Evolutionary conservation across 2,113 vertebrate species (phyloP).

Genomic region (Burhinus bistriatus): DNA sequence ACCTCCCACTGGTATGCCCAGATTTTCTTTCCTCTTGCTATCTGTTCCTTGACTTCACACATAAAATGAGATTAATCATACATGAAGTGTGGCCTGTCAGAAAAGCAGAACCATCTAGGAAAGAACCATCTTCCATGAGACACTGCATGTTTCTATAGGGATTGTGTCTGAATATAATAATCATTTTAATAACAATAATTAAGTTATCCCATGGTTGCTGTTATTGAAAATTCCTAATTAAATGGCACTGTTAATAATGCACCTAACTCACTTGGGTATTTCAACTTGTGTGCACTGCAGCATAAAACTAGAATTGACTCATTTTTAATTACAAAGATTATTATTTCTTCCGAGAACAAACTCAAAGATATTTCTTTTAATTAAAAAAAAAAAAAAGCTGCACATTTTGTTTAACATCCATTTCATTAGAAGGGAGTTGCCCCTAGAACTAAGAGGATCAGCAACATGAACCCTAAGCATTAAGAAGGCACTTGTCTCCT

Average conservation of each 20-base stretch:
- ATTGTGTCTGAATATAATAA: not conserved
- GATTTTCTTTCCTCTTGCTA: not conserved
- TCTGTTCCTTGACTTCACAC: not conserved
- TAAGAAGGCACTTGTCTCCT: not conserved
- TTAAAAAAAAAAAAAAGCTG: not conserved
- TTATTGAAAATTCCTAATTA: conserved; percentile 32
- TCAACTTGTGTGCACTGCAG: not conserved
- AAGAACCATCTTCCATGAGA: not conserved
- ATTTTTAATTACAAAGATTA: conserved; percentile 37
- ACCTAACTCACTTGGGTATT: not conserved
- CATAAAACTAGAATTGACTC: not conserved
- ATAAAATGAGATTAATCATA: not conserved
- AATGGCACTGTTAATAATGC: not conserved
- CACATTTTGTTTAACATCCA: not conserved
- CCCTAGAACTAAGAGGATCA: not conserved
- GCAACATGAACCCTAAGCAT: not conserved
- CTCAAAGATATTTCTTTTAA: conserved; percentile 1
- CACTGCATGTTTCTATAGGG: not conserved
- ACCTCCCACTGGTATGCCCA: conserved; percentile 81
- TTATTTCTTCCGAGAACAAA: conserved; percentile 30
- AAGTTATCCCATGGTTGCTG: not conserved
- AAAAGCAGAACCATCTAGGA: not conserved
- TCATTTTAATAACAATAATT: not conserved
- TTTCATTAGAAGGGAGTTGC: not conserved
- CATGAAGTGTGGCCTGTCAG: not conserved